Evolutionary conservation across 2,888 invertebrate genomes (phyloP).

Genomic region (Antheraea yamamai): DNA sequence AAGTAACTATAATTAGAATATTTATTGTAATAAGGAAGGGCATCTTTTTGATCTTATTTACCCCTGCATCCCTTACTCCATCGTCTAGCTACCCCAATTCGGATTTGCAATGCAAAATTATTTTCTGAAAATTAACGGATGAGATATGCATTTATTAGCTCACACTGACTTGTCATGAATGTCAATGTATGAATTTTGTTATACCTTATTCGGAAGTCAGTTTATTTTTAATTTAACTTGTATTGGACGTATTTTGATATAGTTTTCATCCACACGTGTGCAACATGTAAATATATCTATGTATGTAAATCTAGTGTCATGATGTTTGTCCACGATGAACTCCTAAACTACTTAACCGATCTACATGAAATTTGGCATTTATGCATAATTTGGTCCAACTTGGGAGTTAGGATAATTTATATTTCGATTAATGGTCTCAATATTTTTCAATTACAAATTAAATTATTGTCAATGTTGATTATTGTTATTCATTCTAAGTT

Average conservation of each 20-base stretch:
- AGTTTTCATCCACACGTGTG: neutral
- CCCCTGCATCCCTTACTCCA: neutral
- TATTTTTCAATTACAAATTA: too few species aligned
- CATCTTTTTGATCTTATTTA: constrained; percentile 1
- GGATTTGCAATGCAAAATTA: constrained; percentile 12
- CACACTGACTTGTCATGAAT: neutral
- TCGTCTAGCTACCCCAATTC: neutral
- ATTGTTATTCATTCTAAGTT: too few species aligned
- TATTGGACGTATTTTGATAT: neutral
- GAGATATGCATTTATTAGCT: constrained; percentile 11
- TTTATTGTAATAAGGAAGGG: neutral
- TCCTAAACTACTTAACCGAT: too few species aligned
- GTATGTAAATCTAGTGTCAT: too few species aligned
- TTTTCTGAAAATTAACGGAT: constrained; percentile 11
- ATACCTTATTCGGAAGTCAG: neutral
- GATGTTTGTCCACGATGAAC: too few species aligned
- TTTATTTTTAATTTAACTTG: neutral
- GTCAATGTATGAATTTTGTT: neutral
- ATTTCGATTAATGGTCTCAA: too few species aligned
- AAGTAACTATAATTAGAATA: neutral
- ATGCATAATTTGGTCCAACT: too few species aligned
- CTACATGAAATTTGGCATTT: too few species aligned
- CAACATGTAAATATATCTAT: neutral
- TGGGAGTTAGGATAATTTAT: too few species aligned
- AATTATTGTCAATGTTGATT: too few species aligned